Conservation (phyloP, 1,140 invertebrate genomes). For the Pogonomyrmex barbatus region DNA sequence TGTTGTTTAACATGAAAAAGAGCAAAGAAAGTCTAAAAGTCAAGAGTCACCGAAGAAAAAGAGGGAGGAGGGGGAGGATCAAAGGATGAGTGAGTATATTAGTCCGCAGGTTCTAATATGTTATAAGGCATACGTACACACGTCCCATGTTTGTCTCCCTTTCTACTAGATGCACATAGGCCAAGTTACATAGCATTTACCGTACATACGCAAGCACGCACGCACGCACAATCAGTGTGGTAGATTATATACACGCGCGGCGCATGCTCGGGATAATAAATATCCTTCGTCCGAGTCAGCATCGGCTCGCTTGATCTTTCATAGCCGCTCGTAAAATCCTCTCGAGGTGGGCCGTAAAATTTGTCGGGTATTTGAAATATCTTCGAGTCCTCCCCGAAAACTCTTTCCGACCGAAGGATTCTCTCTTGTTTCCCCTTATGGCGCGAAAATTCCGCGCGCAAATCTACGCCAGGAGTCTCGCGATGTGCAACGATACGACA, state of each 20-base stretch:
- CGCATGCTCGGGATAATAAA: conserved; percentile 77
- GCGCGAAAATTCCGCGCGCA: conserved; percentile 26
- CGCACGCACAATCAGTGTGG: conserved; percentile 20
- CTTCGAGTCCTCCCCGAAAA: conserved; percentile 58
- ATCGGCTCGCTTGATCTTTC: conserved; percentile 80
- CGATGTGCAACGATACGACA: background rate
- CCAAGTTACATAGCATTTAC: conserved; percentile 14
- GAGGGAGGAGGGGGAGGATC: background rate
- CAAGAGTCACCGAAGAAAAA: background rate
- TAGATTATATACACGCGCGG: conserved; percentile 49
- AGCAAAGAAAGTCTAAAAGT: conserved; percentile 56
- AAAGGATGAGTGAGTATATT: conserved; percentile 61
- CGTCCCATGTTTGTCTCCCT: conserved; percentile 42
- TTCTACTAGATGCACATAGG: conserved; percentile 37
- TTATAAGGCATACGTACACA: conserved; percentile 61
- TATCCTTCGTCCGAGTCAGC: conserved; percentile 78
- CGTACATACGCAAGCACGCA: conserved; percentile 25
- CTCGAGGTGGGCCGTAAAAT: conserved; percentile 75
- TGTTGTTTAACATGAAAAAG: background rate
- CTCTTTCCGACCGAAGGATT: conserved; percentile 20
- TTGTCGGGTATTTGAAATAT: conserved; percentile 75
- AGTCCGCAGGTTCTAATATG: conserved; percentile 68
- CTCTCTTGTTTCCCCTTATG: background rate
- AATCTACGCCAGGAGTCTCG: conserved; percentile 5
- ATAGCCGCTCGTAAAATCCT: conserved; percentile 77